Conservation (phyloP, 1,140 invertebrate species). For the Zaprionus capensis region DNA sequence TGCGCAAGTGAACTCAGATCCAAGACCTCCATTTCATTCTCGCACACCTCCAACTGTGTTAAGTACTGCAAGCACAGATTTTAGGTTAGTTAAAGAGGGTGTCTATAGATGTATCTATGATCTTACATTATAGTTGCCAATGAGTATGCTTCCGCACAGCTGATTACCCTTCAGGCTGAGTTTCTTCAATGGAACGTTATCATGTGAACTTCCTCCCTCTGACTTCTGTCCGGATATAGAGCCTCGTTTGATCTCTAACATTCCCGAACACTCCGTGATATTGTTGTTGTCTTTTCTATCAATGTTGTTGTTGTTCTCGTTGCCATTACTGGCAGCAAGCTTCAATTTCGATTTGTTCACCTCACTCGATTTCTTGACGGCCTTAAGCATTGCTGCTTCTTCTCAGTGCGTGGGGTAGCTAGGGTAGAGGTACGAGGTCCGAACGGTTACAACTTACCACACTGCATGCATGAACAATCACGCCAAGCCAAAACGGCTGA, state of each 20-base stretch:
- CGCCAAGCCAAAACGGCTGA: slow-evolving; percentile 13
- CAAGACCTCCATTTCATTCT: slow-evolving; percentile 90
- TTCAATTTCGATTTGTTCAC: slow-evolving; percentile 75
- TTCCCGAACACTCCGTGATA: slow-evolving; percentile 33
- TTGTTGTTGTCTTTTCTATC: slow-evolving; percentile 11
- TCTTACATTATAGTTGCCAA: slow-evolving; percentile 92
- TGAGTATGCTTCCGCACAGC: slow-evolving; percentile 91
- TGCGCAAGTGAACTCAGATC: slow-evolving; percentile 89
- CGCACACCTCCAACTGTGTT: slow-evolving; percentile 91
- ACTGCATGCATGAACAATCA: slow-evolving; percentile 50
- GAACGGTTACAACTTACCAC: slow-evolving; percentile 44
- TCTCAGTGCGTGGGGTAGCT: neutral
- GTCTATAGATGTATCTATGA: neutral
- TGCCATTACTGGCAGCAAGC: slow-evolving; percentile 55
- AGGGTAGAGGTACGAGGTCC: slow-evolving; percentile 25
- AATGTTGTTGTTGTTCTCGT: slow-evolving; percentile 19
- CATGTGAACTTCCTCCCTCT: slow-evolving; percentile 25
- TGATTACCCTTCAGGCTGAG: slow-evolving; percentile 91
- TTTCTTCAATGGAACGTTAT: slow-evolving; percentile 86
- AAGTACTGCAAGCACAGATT: slow-evolving; percentile 85
- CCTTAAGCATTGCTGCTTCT: slow-evolving; percentile 68
- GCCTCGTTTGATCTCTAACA: slow-evolving; percentile 29
- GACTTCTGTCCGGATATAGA: slow-evolving; percentile 27
- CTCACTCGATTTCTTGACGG: slow-evolving; percentile 70
- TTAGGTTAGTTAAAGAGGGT: too few species aligned